These are phyloP conservation scores for Phocides pigmalion DNA, from an alignment of 1,140 invertebrate genomes.

Conservation along the genomic window DNA sequence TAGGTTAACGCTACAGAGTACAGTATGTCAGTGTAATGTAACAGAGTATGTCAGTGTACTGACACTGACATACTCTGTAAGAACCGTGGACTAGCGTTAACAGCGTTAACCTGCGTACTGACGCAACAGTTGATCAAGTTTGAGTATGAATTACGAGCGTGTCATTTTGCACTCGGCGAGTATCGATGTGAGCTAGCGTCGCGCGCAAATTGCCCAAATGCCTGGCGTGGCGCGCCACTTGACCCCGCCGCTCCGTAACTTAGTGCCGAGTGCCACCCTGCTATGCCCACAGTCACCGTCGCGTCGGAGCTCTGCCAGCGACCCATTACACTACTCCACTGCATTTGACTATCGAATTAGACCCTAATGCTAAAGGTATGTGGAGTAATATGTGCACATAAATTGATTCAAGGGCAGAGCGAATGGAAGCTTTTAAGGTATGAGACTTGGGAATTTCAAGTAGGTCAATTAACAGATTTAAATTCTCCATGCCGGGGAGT, in stretches of 20 bases:
- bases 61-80: too few species aligned
- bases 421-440: not conserved
- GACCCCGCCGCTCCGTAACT: not conserved
- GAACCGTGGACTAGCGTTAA: too few species aligned
- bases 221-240: not conserved
- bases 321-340: not conserved
- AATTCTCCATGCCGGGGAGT: too few species aligned
- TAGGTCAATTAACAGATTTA: not conserved
- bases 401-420: not conserved
- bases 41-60: too few species aligned
- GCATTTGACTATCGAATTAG: slow-evolving; percentile 13
- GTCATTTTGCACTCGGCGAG: not conserved
- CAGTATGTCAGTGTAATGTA: too few species aligned
- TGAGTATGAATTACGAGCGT: not conserved
- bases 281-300: not conserved
- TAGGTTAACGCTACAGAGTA: too few species aligned
- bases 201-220: slow-evolving; percentile 10
- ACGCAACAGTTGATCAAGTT: not conserved
- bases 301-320: not conserved
- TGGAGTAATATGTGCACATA: not conserved
- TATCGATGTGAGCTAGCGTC: not conserved
- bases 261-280: not conserved
- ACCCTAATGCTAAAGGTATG: slow-evolving; percentile 3
- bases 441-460: not conserved
- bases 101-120: too few species aligned